These are phyloP conservation scores for Liasis olivaceus DNA, from an alignment of 2,797 vertebrate genomes.

Conservation along the genomic window DNA sequence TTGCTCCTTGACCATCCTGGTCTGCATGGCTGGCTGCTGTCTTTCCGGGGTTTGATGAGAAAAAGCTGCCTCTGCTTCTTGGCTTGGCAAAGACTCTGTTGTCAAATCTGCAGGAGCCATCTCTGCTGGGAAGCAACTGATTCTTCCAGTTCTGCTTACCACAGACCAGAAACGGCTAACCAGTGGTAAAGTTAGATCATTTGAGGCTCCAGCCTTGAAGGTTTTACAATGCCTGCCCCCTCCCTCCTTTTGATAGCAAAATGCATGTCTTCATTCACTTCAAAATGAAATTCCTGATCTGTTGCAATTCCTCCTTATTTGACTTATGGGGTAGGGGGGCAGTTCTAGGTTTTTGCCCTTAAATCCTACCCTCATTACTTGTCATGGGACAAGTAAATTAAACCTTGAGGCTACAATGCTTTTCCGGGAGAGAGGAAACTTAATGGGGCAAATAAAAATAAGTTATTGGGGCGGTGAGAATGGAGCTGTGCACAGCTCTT, in stretches of 20 bases:
- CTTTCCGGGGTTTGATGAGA: constrained; percentile 29
- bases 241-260: neutral
- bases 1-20: neutral
- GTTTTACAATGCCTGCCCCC: neutral
- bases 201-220: neutral
- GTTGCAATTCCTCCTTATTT: neutral
- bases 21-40: neutral
- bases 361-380: neutral
- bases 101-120: neutral
- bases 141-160: neutral
- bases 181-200: neutral
- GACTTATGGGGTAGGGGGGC: neutral
- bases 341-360: neutral
- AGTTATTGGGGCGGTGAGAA: too few species aligned
- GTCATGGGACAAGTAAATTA: neutral
- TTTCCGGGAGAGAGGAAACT: neutral
- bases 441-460: neutral
- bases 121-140: constrained; percentile 1
- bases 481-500: too few species aligned
- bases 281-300: neutral
- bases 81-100: neutral
- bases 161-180: neutral
- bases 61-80: neutral
- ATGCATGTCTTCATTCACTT: neutral
- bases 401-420: neutral